These are phyloP conservation scores for Drosophila repleta DNA, from an alignment of 1,140 invertebrate genomes.

Conservation along the genomic window DNA sequence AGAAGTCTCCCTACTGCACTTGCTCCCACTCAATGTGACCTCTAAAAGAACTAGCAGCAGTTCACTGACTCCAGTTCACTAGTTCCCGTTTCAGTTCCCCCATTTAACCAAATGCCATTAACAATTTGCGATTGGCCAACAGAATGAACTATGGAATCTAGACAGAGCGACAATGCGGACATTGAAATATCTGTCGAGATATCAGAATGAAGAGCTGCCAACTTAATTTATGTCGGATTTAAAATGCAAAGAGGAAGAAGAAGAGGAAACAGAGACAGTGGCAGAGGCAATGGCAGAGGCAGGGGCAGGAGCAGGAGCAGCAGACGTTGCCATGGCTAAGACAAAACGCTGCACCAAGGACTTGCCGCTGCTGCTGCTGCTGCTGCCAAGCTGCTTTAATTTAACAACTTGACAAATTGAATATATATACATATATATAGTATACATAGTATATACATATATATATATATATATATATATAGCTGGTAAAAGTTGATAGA, in stretches of 20 bases:
- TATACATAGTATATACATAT: conserved; percentile 35
- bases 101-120: background rate
- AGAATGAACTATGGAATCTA: conserved; percentile 61
- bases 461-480: conserved; percentile 34
- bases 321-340: conserved; percentile 19
- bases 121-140: conserved; percentile 27
- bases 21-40: too few relatives aligned
- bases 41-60: too few relatives aligned
- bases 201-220: conserved; percentile 60
- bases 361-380: too few relatives aligned
- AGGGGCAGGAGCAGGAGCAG: conserved; percentile 15
- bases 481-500: background rate
- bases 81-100: too few relatives aligned
- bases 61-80: too few relatives aligned
- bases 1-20: too few relatives aligned
- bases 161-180: conserved; percentile 64
- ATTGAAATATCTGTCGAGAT: conserved; percentile 60
- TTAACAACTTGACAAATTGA: conserved; percentile 78
- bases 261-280: conserved; percentile 16
- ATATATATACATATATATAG: conserved; percentile 45
- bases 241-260: conserved; percentile 67
- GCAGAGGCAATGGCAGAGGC: background rate
- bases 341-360: conserved; percentile 25
- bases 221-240: conserved; percentile 78
- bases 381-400: conserved; percentile 50